phyloP scores from a whole-genome alignment of 2,888 invertebrate genomes.

The Bembecia ichneumoniformis region DNA sequence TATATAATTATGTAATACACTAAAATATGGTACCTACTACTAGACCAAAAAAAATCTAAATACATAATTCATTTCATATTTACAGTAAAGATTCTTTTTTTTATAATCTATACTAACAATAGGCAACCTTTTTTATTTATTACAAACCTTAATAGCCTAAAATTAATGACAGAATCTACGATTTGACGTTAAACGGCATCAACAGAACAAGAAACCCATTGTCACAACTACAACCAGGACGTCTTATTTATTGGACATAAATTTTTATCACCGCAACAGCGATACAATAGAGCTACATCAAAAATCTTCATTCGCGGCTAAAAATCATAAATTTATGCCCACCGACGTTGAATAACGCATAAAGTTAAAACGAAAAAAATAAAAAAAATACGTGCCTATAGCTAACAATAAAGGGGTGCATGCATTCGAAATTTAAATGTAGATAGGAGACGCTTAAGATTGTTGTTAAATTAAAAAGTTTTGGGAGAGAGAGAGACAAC shows the following conservation, averaged over 20 bases:
- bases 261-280: background rate
- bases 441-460: slow-evolving; percentile 23
- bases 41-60: too few species aligned
- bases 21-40: too few species aligned
- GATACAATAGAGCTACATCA: background rate
- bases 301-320: background rate
- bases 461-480: slow-evolving; percentile 25
- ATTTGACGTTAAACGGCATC: too few species aligned
- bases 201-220: too few species aligned
- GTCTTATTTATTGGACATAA: background rate
- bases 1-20: too few species aligned
- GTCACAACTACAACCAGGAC: background rate
- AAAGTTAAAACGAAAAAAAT: slow-evolving; percentile 11
- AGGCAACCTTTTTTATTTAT: too few species aligned
- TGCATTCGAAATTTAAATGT: slow-evolving; percentile 26
- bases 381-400: slow-evolving; percentile 28
- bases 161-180: too few species aligned
- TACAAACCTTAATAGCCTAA: too few species aligned
- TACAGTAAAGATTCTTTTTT: too few species aligned
- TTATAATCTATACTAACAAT: too few species aligned
- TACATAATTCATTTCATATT: too few species aligned
- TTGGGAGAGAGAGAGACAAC: slow-evolving; percentile 18
- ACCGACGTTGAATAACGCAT: slow-evolving; percentile 17
- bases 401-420: slow-evolving; percentile 27
- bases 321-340: slow-evolving; percentile 7